Evolutionary conservation across 2,888 invertebrate species (phyloP), one percentile per base, ranked within the genome.

Genomic region (Drosophila austrosaltans): DNA sequence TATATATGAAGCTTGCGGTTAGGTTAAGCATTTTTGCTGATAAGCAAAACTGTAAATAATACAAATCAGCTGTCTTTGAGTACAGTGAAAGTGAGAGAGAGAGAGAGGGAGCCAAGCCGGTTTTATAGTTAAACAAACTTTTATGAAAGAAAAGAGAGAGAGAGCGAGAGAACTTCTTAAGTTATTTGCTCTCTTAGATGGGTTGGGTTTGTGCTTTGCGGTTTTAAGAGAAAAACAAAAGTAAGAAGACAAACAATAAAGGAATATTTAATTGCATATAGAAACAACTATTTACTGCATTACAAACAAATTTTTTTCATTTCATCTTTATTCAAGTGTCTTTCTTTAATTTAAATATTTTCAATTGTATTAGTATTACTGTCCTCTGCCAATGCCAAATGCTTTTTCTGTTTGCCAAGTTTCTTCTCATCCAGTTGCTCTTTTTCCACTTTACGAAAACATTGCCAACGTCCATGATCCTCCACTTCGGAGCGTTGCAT

Each of bases 401-500:
- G 86, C 67, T 84, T 81, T 7, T 69, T 83, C 67, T 84, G 88
- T 8, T 69, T 83, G 58, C 87, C 84, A 22, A 81, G 66, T 54
- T 90, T 90, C 64, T 81, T 82, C 7, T 78, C 81, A n/a, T 87
- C 90, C 58, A 90, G 71, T 36, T 87, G 70, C 58, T 90, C 89
- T 73, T 89, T 90, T 63, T 89, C 82, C 53, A 90, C 79, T 68
- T 77, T 88, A 1, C 66, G 69, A 70, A 90, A 89, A n/a, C 79
- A 77, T 58, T 84, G 85, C 90, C 90, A 90, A 25, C 79, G 82
- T 10, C 82, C 83, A 28, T 80, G 67, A 54, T 84, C 79, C 72
- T 89, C 91, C 32, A 89, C 83, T 32, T 83, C 90, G 2, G 85
- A 80, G 22, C 88, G 88, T 65, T 90, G 86, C 32, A 90, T 82